These are phyloP conservation scores for Mesembrinibis cayennensis DNA, from an alignment of 2,113 vertebrate genomes.

Conservation along the genomic window DNA sequence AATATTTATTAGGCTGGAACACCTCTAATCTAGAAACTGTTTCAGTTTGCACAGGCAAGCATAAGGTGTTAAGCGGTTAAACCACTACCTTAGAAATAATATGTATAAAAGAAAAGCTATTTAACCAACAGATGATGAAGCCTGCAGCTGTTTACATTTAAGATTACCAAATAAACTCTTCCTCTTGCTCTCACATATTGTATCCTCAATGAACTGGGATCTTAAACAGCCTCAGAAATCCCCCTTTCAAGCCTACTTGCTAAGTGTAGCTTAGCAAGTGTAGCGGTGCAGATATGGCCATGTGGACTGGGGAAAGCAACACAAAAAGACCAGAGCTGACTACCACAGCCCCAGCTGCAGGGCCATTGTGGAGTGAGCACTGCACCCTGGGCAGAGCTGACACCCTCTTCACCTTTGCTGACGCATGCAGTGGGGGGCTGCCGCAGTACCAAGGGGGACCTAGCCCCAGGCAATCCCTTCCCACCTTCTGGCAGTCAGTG, in stretches of 20 bases:
- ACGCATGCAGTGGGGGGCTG: background rate
- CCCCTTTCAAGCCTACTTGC: background rate
- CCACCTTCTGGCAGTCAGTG: background rate
- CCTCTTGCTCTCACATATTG: background rate
- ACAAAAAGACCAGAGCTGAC: background rate
- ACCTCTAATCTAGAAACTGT: background rate
- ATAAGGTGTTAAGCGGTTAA: background rate
- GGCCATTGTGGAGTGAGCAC: background rate
- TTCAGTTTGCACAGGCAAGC: background rate
- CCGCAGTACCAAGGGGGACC: background rate
- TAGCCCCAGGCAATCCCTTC: background rate
- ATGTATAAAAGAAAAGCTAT: background rate
- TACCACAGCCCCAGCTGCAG: background rate
- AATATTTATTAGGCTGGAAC: background rate
- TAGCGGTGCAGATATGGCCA: background rate
- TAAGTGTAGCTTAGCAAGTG: rapidly evolving
- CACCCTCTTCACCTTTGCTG: background rate
- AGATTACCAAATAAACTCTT: background rate
- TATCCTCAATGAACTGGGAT: background rate
- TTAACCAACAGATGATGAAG: background rate
- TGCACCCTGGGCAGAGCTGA: background rate
- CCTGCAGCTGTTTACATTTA: background rate
- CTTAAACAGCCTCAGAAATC: background rate
- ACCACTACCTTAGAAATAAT: background rate
- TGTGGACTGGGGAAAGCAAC: background rate